These are phyloP conservation scores for Melinopterus prodromus DNA, from an alignment of 2,888 invertebrate genomes.

Conservation along the genomic window DNA sequence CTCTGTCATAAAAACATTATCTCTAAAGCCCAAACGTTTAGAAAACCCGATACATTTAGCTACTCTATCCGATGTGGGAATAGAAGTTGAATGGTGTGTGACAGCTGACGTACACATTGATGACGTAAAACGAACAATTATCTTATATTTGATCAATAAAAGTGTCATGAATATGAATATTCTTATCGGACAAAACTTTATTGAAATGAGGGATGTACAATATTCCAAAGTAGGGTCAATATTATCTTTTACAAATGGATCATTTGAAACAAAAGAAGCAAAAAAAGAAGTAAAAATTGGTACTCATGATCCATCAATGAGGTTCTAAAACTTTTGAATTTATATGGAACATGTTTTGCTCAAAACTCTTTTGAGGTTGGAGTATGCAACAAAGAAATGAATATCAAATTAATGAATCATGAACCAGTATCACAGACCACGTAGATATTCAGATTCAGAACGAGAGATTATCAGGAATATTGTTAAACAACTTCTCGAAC, in stretches of 20 bases:
- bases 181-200: not conserved
- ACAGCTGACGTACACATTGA: not conserved
- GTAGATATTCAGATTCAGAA: not conserved
- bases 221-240: not conserved
- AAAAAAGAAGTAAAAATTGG: not conserved
- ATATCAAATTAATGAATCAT: not conserved
- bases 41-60: not conserved
- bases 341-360: not conserved
- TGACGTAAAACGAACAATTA: not conserved
- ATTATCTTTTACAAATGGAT: not conserved
- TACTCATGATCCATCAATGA: not conserved
- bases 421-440: not conserved
- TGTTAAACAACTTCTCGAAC: not conserved
- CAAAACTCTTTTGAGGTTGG: not conserved
- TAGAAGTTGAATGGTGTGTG: not conserved
- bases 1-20: not conserved
- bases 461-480: not conserved
- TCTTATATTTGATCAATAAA: not conserved
- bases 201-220: not conserved
- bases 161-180: not conserved
- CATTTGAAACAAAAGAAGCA: not conserved
- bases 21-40: not conserved
- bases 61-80: not conserved
- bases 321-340: not conserved
- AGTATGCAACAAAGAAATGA: not conserved